phyloP scores from a whole-genome alignment of 1,140 invertebrate species.

The Drosophila leontia region DNA sequence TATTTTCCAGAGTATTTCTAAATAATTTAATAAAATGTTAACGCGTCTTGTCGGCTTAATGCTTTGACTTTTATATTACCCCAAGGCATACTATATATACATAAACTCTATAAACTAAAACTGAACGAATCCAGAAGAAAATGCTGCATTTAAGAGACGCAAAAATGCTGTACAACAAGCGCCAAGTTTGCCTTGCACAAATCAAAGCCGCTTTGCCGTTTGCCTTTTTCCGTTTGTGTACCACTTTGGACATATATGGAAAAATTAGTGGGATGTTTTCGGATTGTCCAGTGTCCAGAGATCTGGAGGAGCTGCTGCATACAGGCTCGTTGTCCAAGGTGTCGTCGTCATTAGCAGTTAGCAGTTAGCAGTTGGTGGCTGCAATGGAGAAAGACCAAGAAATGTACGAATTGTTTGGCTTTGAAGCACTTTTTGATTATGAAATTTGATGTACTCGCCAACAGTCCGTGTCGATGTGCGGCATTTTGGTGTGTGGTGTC shows the following conservation, averaged over 20 bases:
- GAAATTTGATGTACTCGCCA: constrained; percentile 67
- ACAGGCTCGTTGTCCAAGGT: constrained; percentile 43
- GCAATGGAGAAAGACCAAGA: constrained; percentile 39
- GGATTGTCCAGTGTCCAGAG: constrained; percentile 22
- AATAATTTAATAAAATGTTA: background rate
- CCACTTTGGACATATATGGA: constrained; percentile 78
- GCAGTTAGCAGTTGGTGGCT: constrained; percentile 18
- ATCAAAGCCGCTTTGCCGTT: constrained; percentile 60
- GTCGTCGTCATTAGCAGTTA: constrained; percentile 76
- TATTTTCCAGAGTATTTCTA: background rate
- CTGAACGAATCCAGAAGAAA: constrained; percentile 29
- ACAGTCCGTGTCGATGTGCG: background rate
- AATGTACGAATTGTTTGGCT: constrained; percentile 39
- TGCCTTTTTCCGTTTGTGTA: constrained; percentile 56
- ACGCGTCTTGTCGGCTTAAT: constrained; percentile 36
- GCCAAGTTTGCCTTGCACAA: constrained; percentile 70
- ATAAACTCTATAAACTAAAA: constrained; percentile 20
- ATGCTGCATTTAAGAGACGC: constrained; percentile 44
- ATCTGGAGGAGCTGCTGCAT: constrained; percentile 1
- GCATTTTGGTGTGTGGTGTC: constrained; percentile 16
- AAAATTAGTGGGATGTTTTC: constrained; percentile 82
- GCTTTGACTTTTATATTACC: constrained; percentile 52
- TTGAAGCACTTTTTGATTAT: constrained; percentile 49
- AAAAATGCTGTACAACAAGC: constrained; percentile 83
- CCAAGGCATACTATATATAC: constrained; percentile 4